Conservation (phyloP, 2,888 invertebrate species). For the Nipponacmea schrenckii region DNA sequence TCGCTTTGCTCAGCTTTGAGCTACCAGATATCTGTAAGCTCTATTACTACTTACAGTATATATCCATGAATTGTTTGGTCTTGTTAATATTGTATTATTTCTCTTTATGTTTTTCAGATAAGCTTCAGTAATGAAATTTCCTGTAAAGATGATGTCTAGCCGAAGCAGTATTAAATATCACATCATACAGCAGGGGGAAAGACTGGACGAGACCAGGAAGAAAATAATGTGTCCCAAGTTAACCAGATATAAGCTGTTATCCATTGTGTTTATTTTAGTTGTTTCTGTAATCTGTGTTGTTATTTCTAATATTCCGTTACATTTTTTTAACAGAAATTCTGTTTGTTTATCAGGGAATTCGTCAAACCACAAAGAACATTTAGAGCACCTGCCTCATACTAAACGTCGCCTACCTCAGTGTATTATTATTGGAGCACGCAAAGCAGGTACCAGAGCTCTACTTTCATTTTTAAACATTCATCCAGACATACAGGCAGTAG, state of each 20-base stretch:
- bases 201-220: neutral
- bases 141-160: neutral
- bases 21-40: no score
- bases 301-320: neutral
- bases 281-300: constrained; percentile 14
- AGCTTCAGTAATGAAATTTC: no score
- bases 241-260: constrained; percentile 10
- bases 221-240: constrained; percentile 16
- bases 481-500: constrained; percentile 85
- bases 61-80: no score
- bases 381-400: constrained; percentile 34
- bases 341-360: no score
- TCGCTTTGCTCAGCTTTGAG: no score
- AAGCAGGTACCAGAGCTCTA: constrained; percentile 66
- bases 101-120: no score
- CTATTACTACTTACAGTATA: no score
- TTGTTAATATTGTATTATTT: no score
- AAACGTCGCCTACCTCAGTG: constrained; percentile 63
- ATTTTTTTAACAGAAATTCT: no score
- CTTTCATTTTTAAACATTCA: constrained; percentile 62
- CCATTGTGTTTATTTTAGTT: constrained; percentile 10
- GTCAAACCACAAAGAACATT: neutral
- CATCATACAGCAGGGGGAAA: neutral
- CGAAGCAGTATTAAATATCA: neutral
- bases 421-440: constrained; percentile 66